Evolutionary conservation across 2,113 vertebrate species (phyloP).

Genomic region (Myotis yumanensis): DNA sequence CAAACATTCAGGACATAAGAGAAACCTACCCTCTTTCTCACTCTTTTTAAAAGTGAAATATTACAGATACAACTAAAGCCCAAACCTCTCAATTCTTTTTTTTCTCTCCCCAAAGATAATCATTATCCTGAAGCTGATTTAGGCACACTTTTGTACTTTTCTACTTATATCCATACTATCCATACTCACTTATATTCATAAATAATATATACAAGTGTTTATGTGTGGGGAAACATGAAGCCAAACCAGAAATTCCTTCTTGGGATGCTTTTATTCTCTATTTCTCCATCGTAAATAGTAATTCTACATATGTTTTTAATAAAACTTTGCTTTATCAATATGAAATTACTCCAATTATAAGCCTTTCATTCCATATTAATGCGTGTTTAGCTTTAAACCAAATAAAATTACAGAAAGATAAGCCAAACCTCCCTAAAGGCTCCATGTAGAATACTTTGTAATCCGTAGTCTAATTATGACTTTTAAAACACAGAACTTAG

Average conservation of each 20-base stretch:
- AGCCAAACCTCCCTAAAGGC: constrained; percentile 23
- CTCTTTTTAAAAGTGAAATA: neutral
- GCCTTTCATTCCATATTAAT: neutral
- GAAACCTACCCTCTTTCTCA: neutral
- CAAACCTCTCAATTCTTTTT: neutral
- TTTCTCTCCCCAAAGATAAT: neutral
- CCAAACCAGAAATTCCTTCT: constrained; percentile 33
- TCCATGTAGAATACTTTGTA: constrained; percentile 41
- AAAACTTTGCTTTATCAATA: constrained; percentile 52
- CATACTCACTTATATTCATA: constrained; percentile 9
- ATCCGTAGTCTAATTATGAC: constrained; percentile 53
- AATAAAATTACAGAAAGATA: constrained; percentile 48
- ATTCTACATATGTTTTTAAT: constrained; percentile 47
- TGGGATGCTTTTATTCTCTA: neutral
- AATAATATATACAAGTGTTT: constrained; percentile 15
- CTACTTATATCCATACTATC: neutral
- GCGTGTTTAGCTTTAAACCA: constrained; percentile 47
- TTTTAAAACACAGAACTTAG: constrained; percentile 62
- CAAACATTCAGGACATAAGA: neutral
- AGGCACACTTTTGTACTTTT: neutral
- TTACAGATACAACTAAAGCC: neutral
- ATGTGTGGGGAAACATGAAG: neutral
- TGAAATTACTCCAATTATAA: constrained; percentile 48
- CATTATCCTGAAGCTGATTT: neutral
- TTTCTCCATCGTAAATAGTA: constrained; percentile 5